A percentile compares a stretch with the other conserved stretches of the same genome.
Conservation (phyloP, 2,888 invertebrate genomes). For the Pantelozetes paolii region DNA sequence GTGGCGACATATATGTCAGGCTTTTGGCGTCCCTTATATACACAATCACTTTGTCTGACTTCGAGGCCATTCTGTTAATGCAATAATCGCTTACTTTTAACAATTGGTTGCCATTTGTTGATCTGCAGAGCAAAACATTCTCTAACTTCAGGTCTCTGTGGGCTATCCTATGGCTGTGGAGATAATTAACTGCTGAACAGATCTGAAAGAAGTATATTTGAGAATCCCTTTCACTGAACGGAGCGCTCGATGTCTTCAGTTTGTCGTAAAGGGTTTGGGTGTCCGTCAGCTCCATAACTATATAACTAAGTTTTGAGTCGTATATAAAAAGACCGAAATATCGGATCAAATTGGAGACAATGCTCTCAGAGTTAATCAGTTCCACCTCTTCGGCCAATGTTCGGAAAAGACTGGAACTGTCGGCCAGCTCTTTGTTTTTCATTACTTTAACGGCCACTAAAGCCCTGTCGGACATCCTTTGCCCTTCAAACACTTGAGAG, state of each 20-base stretch:
- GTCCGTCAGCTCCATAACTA: not conserved
- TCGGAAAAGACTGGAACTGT: not conserved
- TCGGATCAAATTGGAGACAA: not conserved
- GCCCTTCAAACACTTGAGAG: not conserved
- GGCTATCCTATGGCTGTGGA: not conserved
- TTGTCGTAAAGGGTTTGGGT: not conserved
- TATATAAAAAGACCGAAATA: not conserved
- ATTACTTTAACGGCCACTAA: not conserved
- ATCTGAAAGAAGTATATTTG: not conserved
- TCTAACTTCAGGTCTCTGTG: slow-evolving; percentile 25
- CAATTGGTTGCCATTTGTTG: not conserved
- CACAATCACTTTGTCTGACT: not conserved
- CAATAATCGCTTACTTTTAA: slow-evolving; percentile 23
- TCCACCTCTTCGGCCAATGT: not conserved
- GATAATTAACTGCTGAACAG: not conserved
- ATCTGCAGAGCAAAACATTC: not conserved
- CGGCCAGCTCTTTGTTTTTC: not conserved
- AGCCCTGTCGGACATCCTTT: not conserved
- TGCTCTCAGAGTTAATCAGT: not conserved
- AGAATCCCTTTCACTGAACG: not conserved
- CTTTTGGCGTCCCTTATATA: not conserved
- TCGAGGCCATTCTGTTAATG: not conserved
- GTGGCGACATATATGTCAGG: slow-evolving; percentile 21
- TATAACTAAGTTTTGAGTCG: not conserved
- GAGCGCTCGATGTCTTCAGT: not conserved